These are phyloP conservation scores for Cranoglanis bouderius DNA, from an alignment of 2,113 vertebrate genomes.

Conservation along the genomic window DNA sequence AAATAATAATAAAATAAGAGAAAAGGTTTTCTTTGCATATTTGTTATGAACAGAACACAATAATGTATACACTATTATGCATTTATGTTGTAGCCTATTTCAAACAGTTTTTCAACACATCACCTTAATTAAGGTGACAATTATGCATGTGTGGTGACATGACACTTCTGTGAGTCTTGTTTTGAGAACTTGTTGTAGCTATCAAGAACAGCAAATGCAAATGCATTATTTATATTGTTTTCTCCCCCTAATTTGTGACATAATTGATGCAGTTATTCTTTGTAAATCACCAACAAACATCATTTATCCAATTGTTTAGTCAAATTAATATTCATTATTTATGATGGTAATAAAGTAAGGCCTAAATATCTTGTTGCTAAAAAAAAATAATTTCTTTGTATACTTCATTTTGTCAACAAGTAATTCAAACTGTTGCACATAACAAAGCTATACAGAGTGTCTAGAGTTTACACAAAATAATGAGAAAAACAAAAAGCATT, in stretches of 20 bases:
- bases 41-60: background rate
- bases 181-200: background rate
- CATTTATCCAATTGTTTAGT: background rate
- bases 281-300: background rate
- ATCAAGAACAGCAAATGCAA: background rate
- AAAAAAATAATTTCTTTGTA: too few relatives aligned
- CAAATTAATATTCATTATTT: background rate
- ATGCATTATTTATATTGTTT: background rate
- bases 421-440: too few relatives aligned
- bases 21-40: background rate
- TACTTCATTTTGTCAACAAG: too few relatives aligned
- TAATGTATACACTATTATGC: background rate
- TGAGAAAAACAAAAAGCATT: too few relatives aligned
- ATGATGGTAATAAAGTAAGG: background rate
- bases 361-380: background rate
- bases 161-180: background rate
- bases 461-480: background rate
- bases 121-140: background rate
- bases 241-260: background rate
- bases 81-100: background rate
- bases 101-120: background rate
- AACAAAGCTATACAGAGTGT: too few relatives aligned
- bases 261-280: background rate
- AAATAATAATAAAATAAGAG: background rate
- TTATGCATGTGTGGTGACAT: background rate